Conservation (phyloP, 1,140 invertebrate species). For the Tetramorium simillimum region DNA sequence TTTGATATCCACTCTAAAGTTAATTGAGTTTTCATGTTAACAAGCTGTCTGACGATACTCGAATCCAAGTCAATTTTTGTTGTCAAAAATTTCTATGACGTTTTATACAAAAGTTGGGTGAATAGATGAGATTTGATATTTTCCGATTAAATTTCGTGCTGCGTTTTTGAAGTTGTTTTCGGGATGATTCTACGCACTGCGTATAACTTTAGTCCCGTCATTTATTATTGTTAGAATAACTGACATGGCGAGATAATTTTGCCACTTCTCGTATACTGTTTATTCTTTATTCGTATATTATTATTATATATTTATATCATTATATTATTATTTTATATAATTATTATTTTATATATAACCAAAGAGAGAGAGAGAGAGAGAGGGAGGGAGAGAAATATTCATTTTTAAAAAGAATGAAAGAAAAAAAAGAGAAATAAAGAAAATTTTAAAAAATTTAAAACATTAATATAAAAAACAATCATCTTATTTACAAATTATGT, state of each 20-base stretch:
- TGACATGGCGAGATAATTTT: neutral
- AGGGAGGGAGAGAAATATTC: too few relatives aligned
- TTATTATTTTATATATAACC: too few relatives aligned
- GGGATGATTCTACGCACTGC: neutral
- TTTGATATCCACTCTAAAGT: conserved; percentile 69
- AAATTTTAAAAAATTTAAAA: neutral
- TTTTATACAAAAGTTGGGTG: neutral
- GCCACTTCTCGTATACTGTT: neutral
- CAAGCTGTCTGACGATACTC: conserved; percentile 36
- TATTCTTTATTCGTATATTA: neutral
- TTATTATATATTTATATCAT: neutral
- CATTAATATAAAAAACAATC: neutral
- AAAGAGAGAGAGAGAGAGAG: too few relatives aligned
- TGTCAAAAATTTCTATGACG: conserved; percentile 34
- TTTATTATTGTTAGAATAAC: neutral
- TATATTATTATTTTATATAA: too few relatives aligned
- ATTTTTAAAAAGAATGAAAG: neutral
- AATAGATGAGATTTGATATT: conserved; percentile 8
- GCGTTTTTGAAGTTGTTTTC: neutral
- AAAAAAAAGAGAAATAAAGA: neutral
- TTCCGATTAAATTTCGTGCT: conserved; percentile 16
- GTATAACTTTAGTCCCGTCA: neutral
- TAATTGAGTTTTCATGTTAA: conserved; percentile 74
- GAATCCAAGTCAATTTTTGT: conserved; percentile 56
- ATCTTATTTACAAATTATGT: neutral